Percentiles rank a stretch among this genome's conserved stretches.
Conservation (phyloP, 2,113 vertebrate species). For the Anguilla rostrata region DNA sequence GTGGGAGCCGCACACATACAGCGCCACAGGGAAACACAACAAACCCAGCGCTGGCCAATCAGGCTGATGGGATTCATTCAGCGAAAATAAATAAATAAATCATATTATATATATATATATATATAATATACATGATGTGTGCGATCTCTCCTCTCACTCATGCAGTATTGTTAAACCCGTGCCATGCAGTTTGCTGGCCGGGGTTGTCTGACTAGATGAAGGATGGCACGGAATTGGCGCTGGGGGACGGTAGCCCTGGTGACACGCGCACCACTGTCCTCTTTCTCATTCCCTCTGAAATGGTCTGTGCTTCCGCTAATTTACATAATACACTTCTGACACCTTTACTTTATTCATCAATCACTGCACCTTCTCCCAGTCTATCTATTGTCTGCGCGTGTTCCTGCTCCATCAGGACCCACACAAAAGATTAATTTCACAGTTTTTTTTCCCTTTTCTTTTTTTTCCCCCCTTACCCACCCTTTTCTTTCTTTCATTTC, state of each 20-base stretch:
- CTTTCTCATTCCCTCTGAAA: conserved; percentile 78
- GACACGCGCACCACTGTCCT: conserved; percentile 82
- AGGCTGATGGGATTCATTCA: conserved; percentile 58
- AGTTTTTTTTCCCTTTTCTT: conserved; percentile 81
- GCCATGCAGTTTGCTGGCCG: conserved; percentile 80
- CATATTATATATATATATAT: conserved; percentile 34
- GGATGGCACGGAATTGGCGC: conserved; percentile 90
- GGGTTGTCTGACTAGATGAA: conserved; percentile 96
- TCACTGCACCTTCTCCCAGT: conserved; percentile 97
- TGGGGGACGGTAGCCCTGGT: conserved; percentile 84
- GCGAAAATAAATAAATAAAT: too few relatives aligned
- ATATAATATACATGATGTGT: too few relatives aligned
- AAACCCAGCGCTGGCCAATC: conserved; percentile 12
- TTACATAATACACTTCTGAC: conserved; percentile 99
- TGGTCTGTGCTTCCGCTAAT: conserved; percentile 96
- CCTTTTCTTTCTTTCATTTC: conserved; percentile 88
- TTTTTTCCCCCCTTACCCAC: conserved; percentile 63
- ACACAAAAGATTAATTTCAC: conserved; percentile 99
- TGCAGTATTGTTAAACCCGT: conserved; percentile 59
- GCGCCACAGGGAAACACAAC: background rate
- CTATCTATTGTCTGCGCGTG: conserved; percentile 99
- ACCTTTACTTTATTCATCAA: conserved; percentile 99
- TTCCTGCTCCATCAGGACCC: conserved; percentile 97
- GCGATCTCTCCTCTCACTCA: conserved; percentile 54
- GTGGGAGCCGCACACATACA: conserved; percentile 3